These are phyloP conservation scores for Lindbergichthys nudifrons DNA, from an alignment of 2,797 vertebrate species.

Conservation along the genomic window DNA sequence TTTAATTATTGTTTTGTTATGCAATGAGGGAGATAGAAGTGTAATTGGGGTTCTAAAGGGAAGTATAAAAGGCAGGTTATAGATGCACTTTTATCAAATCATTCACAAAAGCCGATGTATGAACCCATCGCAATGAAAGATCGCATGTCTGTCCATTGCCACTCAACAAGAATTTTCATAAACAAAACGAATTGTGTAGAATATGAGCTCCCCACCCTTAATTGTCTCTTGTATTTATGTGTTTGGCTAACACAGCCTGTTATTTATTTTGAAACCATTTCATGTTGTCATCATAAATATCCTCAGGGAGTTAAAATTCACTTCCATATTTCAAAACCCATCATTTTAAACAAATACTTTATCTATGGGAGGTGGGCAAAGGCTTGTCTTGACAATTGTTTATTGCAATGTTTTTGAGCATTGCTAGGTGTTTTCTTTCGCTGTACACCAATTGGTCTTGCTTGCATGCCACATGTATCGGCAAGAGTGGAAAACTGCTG, in stretches of 20 bases:
- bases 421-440: not conserved
- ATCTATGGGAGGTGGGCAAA: constrained; percentile 9
- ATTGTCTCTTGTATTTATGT: not conserved
- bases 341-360: constrained; percentile 17
- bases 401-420: not conserved
- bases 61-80: not conserved
- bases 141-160: not conserved
- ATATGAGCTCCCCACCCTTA: not conserved
- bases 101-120: not conserved
- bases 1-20: not conserved
- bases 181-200: constrained; percentile 13
- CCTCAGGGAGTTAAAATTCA: constrained; percentile 4
- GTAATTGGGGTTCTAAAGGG: not conserved
- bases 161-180: not conserved
- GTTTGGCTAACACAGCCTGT: not conserved
- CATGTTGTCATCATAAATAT: constrained; percentile 13
- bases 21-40: not conserved
- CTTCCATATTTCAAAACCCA: constrained; percentile 10
- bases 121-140: not conserved
- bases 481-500: not conserved
- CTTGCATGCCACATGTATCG: not conserved
- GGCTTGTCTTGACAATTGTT: constrained; percentile 21
- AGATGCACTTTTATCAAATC: not conserved
- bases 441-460: not conserved
- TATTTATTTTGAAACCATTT: constrained; percentile 19